Evolutionary conservation across 2,888 invertebrate genomes (phyloP).

Genomic region (Stenotaenia linearis): DNA sequence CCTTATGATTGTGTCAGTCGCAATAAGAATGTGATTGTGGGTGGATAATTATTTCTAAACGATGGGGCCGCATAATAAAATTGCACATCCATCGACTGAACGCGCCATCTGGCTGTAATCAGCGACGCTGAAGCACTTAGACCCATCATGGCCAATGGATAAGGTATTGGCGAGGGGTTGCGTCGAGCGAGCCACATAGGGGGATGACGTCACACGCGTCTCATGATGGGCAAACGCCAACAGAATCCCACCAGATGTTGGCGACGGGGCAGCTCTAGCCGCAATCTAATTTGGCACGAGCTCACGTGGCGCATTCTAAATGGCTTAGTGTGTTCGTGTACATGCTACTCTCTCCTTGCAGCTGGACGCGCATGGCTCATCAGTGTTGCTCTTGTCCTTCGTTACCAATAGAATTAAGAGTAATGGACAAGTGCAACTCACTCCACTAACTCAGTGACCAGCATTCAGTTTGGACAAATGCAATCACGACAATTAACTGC

Average conservation of each 20-base stretch:
- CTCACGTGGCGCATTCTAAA: conserved; percentile 21
- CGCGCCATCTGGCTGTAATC: conserved; percentile 15
- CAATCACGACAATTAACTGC: conserved; percentile 4
- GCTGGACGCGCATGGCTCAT: neutral
- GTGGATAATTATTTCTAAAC: conserved; percentile 24
- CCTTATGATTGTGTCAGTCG: neutral
- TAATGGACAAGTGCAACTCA: conserved; percentile 26
- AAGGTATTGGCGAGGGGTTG: neutral
- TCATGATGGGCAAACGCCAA: conserved; percentile 17
- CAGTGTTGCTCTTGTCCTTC: conserved; percentile 1
- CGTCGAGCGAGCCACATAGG: neutral
- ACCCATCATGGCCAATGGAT: conserved; percentile 11
- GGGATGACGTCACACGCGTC: neutral
- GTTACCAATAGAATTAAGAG: conserved; percentile 21
- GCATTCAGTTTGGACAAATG: neutral
- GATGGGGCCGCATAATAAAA: neutral
- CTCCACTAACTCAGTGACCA: neutral
- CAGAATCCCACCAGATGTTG: conserved; percentile 23
- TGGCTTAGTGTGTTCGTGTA: conserved; percentile 27
- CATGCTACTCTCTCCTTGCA: neutral
- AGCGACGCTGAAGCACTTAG: conserved; percentile 6
- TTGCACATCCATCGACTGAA: conserved; percentile 3
- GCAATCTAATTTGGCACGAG: conserved; percentile 24
- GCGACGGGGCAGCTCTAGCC: conserved; percentile 19
- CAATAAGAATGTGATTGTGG: neutral